Conservation (phyloP, 1,140 invertebrate species). For the Akabosia matsudoensis region DNA sequence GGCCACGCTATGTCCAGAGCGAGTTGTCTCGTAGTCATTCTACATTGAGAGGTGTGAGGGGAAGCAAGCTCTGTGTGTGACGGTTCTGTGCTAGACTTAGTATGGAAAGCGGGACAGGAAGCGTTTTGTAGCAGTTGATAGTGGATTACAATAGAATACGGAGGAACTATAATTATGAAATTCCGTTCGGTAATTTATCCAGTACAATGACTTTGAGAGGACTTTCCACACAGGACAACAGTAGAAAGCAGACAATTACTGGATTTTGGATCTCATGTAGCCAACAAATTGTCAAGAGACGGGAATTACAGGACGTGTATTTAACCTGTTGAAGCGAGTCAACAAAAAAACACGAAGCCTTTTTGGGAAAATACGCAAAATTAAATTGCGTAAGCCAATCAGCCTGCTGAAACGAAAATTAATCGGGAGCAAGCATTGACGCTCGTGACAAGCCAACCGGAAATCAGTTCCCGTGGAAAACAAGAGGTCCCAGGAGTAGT, state of each 20-base stretch:
- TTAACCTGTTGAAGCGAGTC: too few species aligned
- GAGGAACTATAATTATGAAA: background rate
- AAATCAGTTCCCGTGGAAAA: too few species aligned
- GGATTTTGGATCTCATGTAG: background rate
- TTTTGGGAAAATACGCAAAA: too few species aligned
- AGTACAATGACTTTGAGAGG: background rate
- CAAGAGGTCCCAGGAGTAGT: too few species aligned
- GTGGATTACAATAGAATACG: background rate
- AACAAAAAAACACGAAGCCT: too few species aligned
- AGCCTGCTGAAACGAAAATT: too few species aligned
- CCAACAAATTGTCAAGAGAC: background rate
- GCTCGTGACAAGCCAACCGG: too few species aligned
- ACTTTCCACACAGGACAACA: background rate
- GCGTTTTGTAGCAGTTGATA: too few species aligned
- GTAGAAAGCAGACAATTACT: background rate
- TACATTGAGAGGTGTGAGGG: background rate
- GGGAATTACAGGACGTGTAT: too few species aligned
- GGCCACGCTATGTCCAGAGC: background rate
- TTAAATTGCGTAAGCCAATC: too few species aligned
- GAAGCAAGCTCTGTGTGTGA: background rate
- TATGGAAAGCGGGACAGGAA: background rate
- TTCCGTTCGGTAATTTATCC: background rate
- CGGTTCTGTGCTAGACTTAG: background rate
- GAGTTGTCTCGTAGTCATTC: background rate
- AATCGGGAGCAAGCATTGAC: too few species aligned